Evolutionary conservation across 2,888 invertebrate genomes (phyloP), one percentile per base, ranked within the genome.

Genomic region (Melanostoma mellinum): DNA sequence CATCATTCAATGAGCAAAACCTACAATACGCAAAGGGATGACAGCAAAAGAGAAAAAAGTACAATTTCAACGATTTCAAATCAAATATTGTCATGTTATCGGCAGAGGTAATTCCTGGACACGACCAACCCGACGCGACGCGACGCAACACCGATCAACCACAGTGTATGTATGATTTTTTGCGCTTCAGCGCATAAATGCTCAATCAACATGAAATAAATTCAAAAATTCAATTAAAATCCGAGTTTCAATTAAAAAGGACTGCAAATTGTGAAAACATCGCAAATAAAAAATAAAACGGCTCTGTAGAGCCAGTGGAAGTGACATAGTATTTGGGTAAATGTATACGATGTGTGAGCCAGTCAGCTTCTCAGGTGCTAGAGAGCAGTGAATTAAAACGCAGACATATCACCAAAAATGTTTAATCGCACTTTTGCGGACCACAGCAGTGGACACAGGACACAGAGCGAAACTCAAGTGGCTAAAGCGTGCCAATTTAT

Each of bases 181-280:
- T 71, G 58, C 67, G 56, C 60, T 72, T 42, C 65, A 68, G 44
- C 80, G 85, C 68, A 85, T 85, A 80, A 85, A 85, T 85, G 85
- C 68, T 85, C 85, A 85, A 85, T 85, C 85, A 85, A 85, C 85
- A 85, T 85, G 85, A 85, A 85, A 85, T 85, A 85, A 85, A 85
- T 85, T 85, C 80, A 76, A 80, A 85, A 85, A 85, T 85, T 85
- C 85, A 85, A 85, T 85, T 85, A 85, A 85, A 85, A 85, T 68
- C 68, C 80, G 80, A 80, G 80, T 85, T 85, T 80, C 85, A 85
- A 85, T 85, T 85, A 85, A 85, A 85, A 80, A 65, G 71, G 75
- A 85, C 85, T 80, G 85, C 68, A 85, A 85, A 85, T 80, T 85
- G 85, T 67, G 75, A 85, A 75, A 56, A 68, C 61, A 44, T 55